A percentile compares a stretch with the other conserved stretches of the same genome.
These are phyloP conservation scores for Nasonia longicornis DNA, from an alignment of 1,140 invertebrate species.

Conservation along the genomic window DNA sequence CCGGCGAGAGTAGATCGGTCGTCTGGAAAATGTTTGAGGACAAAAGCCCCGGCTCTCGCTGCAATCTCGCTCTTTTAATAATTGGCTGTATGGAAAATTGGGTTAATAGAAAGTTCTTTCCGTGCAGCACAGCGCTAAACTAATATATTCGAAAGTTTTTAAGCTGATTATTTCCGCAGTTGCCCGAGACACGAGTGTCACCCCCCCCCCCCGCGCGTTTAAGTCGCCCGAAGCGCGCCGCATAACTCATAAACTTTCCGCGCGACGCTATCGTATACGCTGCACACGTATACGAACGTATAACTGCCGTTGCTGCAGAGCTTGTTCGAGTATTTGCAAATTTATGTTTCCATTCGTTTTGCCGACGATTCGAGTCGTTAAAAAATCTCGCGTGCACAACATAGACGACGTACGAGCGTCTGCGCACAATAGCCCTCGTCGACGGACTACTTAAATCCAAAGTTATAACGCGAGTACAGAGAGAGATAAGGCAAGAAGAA, in stretches of 20 bases:
- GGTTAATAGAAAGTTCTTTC: conserved; percentile 39
- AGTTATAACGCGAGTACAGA: neutral
- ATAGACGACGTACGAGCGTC: no score
- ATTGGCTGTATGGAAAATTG: conserved; percentile 32
- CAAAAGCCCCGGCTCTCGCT: neutral
- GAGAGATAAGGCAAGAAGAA: neutral
- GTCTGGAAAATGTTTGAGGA: neutral
- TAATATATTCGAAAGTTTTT: conserved; percentile 38
- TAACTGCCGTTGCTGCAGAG: neutral
- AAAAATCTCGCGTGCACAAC: no score
- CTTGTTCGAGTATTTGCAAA: conserved; percentile 3
- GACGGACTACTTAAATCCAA: neutral
- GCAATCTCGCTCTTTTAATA: conserved; percentile 33
- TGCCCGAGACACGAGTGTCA: neutral
- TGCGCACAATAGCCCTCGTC: neutral
- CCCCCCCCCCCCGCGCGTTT: neutral
- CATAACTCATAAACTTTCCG: conserved; percentile 15
- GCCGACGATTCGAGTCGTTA: neutral
- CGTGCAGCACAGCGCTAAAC: neutral
- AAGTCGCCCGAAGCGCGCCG: neutral
- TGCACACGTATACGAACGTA: no score
- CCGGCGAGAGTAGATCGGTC: neutral
- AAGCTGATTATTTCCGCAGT: conserved; percentile 38
- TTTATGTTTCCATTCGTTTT: neutral
- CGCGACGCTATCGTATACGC: no score